A percentile compares a stretch with the other conserved stretches of the same genome.
Evolutionary conservation across 2,888 invertebrate genomes (phyloP).

Genomic region (Xestia rhomboidea): DNA sequence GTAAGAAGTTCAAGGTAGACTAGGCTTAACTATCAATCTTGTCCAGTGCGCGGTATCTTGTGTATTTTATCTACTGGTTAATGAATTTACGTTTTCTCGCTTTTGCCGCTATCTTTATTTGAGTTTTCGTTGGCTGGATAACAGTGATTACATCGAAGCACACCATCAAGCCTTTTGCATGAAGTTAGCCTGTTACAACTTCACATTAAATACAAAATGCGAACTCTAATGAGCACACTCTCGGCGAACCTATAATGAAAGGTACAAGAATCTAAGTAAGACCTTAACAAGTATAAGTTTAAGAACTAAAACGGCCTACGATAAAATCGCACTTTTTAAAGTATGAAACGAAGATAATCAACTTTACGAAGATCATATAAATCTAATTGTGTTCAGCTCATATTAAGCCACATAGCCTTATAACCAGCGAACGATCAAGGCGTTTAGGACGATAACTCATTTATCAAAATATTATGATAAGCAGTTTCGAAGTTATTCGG

Average conservation of each 20-base stretch:
- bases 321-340: neutral
- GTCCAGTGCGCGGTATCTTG: slow-evolving; percentile 30
- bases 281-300: neutral
- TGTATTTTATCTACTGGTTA: slow-evolving; percentile 42
- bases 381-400: too few species aligned
- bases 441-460: neutral
- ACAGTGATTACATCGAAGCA: neutral
- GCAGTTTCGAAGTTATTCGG: neutral
- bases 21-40: slow-evolving; percentile 52
- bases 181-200: neutral
- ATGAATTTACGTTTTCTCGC: slow-evolving; percentile 43
- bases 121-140: slow-evolving; percentile 2
- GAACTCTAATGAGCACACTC: neutral
- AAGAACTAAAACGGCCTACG: neutral
- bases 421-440: too few species aligned
- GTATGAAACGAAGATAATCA: neutral
- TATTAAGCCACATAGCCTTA: too few species aligned
- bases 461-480: neutral
- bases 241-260: neutral
- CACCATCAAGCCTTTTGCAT: neutral
- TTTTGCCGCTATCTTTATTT: slow-evolving; percentile 14
- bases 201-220: neutral
- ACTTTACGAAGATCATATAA: neutral
- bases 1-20: slow-evolving; percentile 57
- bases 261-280: neutral